A percentile compares a stretch with the other conserved stretches of the same genome.
These are phyloP conservation scores for Candidula unifasciata DNA, from an alignment of 2,888 invertebrate species.

Conservation along the genomic window DNA sequence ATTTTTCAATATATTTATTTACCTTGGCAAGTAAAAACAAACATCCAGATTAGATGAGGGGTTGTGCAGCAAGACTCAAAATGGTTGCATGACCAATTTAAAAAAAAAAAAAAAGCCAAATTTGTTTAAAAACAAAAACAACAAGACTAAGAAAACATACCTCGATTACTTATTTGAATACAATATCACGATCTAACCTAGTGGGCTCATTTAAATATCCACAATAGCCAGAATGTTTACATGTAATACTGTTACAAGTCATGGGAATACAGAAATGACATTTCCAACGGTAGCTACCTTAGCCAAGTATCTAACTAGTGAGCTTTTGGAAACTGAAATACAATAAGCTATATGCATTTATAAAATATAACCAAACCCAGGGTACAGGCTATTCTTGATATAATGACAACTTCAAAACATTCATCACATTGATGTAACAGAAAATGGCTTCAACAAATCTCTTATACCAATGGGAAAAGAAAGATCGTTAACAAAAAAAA, in stretches of 20 bases:
- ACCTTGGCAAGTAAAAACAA: conserved; percentile 55
- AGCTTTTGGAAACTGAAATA: conserved; percentile 12
- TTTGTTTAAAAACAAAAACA: conserved; percentile 6
- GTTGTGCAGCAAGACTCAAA: conserved; percentile 54
- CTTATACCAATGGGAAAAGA: no score
- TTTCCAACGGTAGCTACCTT: conserved; percentile 28
- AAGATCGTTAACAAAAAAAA: no score
- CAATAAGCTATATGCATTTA: not conserved
- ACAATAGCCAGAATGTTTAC: conserved; percentile 43
- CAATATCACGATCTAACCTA: conserved; percentile 39
- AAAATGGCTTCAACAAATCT: no score
- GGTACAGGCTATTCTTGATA: not conserved
- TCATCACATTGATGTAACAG: no score
- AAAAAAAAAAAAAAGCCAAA: not conserved
- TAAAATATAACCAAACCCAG: not conserved
- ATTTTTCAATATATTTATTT: conserved; percentile 51
- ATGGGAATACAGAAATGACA: not conserved
- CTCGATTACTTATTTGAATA: conserved; percentile 46
- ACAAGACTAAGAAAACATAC: conserved; percentile 33
- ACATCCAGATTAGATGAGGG: conserved; percentile 53
- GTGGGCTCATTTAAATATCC: conserved; percentile 28
- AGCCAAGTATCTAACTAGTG: conserved; percentile 36
- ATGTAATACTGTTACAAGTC: conserved; percentile 45
- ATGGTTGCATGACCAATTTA: conserved; percentile 46
- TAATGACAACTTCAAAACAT: no score